phyloP scores from a whole-genome alignment of 2,797 vertebrate genomes.

The Gobio occitaniae region DNA sequence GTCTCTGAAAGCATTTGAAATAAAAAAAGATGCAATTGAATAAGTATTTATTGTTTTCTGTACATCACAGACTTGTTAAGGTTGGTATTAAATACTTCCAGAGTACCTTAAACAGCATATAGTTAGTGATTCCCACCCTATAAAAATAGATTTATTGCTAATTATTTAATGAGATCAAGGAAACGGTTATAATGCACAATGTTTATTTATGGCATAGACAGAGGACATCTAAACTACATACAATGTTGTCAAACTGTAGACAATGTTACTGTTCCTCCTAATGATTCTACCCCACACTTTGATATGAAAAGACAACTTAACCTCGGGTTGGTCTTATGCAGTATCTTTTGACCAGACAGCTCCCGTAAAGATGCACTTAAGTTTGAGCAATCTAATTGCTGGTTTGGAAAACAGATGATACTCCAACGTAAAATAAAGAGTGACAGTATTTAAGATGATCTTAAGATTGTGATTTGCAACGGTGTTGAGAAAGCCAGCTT shows the following conservation, averaged over 20 bases:
- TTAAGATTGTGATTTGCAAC: neutral
- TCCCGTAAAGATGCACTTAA: neutral
- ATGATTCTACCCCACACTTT: neutral
- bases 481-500: neutral
- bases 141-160: no score
- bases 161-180: no score
- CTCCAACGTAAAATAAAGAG: neutral
- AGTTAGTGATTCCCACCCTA: no score
- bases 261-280: neutral
- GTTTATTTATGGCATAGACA: neutral
- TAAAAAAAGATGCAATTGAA: no score
- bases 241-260: neutral
- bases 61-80: no score
- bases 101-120: no score
- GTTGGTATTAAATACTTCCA: no score
- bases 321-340: neutral
- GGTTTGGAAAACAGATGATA: neutral
- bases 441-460: neutral
- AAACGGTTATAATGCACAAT: no score
- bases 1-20: no score
- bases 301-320: neutral
- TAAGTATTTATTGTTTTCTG: no score
- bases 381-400: neutral
- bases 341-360: neutral
- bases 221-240: neutral